Conservation (phyloP, 2,797 vertebrate species). For the Falco naumanni region DNA sequence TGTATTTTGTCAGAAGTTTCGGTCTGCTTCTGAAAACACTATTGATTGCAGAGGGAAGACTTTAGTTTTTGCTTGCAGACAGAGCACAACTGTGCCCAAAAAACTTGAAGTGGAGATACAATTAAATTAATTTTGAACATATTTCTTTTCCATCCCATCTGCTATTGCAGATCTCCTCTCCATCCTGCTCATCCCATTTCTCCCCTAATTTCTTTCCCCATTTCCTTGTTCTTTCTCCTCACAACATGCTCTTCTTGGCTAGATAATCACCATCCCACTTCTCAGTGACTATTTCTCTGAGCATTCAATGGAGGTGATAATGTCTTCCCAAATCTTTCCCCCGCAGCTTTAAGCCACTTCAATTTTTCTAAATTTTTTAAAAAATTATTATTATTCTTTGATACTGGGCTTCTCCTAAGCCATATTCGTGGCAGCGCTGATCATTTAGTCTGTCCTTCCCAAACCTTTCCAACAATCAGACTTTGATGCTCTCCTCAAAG, state of each 20-base stretch:
- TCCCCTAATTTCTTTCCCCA: neutral
- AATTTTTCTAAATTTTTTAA: neutral
- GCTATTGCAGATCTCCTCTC: neutral
- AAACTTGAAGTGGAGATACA: neutral
- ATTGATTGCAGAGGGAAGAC: neutral
- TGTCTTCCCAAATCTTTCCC: neutral
- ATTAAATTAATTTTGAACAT: neutral
- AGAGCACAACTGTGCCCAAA: neutral
- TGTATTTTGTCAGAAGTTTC: neutral
- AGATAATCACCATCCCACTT: neutral
- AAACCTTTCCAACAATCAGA: neutral
- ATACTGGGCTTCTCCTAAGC: neutral
- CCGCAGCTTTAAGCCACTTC: neutral
- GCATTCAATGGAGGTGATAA: neutral
- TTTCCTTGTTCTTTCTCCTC: neutral
- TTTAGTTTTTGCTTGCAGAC: neutral
- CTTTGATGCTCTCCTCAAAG: neutral
- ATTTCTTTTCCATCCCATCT: neutral
- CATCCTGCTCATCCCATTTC: neutral
- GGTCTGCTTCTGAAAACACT: neutral
- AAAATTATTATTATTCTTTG: neutral
- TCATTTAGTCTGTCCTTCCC: neutral
- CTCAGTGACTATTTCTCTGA: neutral
- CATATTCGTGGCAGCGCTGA: neutral
- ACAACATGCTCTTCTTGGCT: neutral